phyloP scores from a whole-genome alignment of 23 tunicate genomes.

The Styela clava region DNA sequence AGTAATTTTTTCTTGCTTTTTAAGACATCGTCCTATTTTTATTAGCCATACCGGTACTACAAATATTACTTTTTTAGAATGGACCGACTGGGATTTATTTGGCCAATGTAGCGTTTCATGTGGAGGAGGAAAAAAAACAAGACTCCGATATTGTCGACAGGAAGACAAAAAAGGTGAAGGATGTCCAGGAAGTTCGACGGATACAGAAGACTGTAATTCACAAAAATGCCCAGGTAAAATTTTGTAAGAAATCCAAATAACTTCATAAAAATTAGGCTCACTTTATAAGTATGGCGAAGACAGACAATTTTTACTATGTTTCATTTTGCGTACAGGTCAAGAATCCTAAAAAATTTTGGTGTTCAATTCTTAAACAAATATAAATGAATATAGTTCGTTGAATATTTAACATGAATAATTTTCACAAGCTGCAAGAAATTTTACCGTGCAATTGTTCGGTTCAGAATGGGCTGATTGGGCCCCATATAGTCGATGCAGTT shows the following conservation, averaged over 20 bases:
- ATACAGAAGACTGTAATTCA: constrained; percentile 8
- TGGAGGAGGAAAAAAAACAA: constrained; percentile 4
- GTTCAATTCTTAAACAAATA: too few relatives aligned
- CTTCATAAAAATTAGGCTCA: too few relatives aligned
- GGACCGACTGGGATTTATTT: constrained; percentile 25
- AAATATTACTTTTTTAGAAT: constrained; percentile 6
- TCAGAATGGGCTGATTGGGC: constrained; percentile 45
- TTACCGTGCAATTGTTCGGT: too few relatives aligned
- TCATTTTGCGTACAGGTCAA: too few relatives aligned
- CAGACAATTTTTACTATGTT: neutral
- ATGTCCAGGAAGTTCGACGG: neutral
- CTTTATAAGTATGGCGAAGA: too few relatives aligned
- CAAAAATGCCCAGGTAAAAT: constrained; percentile 5
- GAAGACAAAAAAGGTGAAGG: neutral
- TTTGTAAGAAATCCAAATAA: too few relatives aligned
- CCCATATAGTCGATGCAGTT: constrained; percentile 34
- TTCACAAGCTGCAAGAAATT: too few relatives aligned
- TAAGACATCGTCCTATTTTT: too few relatives aligned
- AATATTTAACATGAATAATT: too few relatives aligned
- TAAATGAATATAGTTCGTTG: too few relatives aligned
- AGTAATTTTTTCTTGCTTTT: neutral
- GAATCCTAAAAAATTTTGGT: too few relatives aligned
- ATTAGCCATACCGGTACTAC: too few relatives aligned
- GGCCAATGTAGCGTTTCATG: constrained; percentile 13
- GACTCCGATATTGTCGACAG: neutral